These are phyloP conservation scores for Pachyseris speciosa DNA, from an alignment of 64 coral and sea anemone species.

Conservation along the genomic window DNA sequence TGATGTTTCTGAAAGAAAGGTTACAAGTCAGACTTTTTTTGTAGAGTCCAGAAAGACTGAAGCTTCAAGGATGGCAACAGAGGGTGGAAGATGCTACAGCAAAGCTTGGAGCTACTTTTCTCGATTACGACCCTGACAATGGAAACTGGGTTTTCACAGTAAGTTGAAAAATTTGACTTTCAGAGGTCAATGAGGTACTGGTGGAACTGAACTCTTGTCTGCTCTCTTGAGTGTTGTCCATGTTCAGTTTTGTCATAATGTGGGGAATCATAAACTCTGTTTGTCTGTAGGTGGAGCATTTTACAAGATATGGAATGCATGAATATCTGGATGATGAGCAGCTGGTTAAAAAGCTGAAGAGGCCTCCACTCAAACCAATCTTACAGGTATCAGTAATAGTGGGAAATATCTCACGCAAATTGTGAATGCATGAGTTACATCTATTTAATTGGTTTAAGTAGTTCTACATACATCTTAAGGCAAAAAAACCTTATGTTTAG, in stretches of 20 bases:
- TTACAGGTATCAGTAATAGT: conserved; percentile 35
- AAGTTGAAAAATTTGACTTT: conserved; percentile 32
- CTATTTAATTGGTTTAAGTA: too few relatives aligned
- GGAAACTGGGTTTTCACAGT: conserved; percentile 97
- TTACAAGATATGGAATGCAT: conserved; percentile 95
- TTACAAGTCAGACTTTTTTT: neutral
- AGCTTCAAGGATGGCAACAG: conserved; percentile 91
- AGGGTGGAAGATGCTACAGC: conserved; percentile 90
- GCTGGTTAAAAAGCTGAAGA: conserved; percentile 72
- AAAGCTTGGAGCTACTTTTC: conserved; percentile 84
- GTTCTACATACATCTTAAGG: too few relatives aligned
- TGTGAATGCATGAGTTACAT: neutral
- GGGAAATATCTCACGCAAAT: neutral
- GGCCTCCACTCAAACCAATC: conserved; percentile 64
- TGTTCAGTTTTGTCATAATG: neutral
- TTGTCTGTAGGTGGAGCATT: conserved; percentile 87
- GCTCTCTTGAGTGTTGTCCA: too few relatives aligned
- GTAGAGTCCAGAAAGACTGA: conserved; percentile 95
- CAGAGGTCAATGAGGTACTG: too few relatives aligned
- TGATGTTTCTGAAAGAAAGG: neutral
- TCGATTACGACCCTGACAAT: conserved; percentile 84
- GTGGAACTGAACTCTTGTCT: too few relatives aligned
- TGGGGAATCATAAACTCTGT: neutral
- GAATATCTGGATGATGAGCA: conserved; percentile 87
- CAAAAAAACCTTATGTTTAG: too few relatives aligned